Conservation (phyloP, 1,140 invertebrate genomes). For the Drosophila grimshawi region DNA sequence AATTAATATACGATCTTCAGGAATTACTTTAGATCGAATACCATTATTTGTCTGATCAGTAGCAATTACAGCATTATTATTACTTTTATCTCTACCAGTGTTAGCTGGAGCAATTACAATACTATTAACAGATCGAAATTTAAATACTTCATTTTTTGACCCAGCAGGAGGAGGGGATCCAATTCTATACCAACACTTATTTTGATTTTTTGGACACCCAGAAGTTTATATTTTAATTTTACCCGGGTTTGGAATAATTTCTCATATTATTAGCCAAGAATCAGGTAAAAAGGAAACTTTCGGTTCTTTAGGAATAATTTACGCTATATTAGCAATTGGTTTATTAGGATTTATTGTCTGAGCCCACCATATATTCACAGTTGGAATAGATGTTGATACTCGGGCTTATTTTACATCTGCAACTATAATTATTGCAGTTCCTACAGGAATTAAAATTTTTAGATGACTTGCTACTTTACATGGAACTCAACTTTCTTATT, state of each 20-base stretch:
- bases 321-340: constrained; percentile 88
- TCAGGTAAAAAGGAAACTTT: constrained; percentile 87
- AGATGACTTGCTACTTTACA: constrained; percentile 87
- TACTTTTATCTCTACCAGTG: constrained; percentile 89
- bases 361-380: constrained; percentile 90
- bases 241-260: constrained; percentile 88
- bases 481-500: constrained; percentile 86
- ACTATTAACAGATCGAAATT: constrained; percentile 85
- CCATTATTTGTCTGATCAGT: constrained; percentile 89
- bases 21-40: constrained; percentile 85
- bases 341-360: constrained; percentile 89
- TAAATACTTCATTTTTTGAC: constrained; percentile 26
- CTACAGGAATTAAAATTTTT: constrained; percentile 89
- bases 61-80: constrained; percentile 88
- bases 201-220: constrained; percentile 92
- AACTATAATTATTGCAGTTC: constrained; percentile 90
- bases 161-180: constrained; percentile 85
- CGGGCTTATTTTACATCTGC: constrained; percentile 90
- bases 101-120: constrained; percentile 91
- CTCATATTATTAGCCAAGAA: constrained; percentile 87
- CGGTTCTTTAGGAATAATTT: constrained; percentile 87
- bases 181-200: constrained; percentile 91
- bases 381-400: constrained; percentile 90
- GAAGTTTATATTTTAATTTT: constrained; percentile 91
- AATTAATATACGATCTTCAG: constrained; percentile 86